Evolutionary conservation across 2,797 vertebrate species (phyloP).

Genomic region (Anas bernieri): DNA sequence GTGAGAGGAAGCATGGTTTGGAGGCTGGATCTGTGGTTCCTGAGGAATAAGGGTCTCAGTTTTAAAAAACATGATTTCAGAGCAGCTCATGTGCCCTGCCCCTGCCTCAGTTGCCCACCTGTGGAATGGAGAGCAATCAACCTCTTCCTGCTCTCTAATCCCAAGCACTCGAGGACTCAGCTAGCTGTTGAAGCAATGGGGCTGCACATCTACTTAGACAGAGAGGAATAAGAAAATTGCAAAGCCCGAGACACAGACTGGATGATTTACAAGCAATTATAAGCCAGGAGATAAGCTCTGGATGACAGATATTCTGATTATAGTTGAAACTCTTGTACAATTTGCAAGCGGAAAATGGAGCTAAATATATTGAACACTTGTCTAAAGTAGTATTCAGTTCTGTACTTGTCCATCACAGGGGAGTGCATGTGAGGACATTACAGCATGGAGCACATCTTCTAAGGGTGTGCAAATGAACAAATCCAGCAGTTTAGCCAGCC

Average conservation of each 20-base stretch:
- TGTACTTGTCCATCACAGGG: not conserved
- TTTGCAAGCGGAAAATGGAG: not conserved
- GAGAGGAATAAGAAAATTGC: not conserved
- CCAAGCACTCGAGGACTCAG: not conserved
- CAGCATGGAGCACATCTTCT: not conserved
- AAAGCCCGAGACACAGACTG: not conserved
- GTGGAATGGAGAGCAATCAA: not conserved
- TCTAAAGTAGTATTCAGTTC: not conserved
- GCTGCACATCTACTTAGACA: not conserved
- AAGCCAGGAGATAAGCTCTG: not conserved
- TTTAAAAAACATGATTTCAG: not conserved
- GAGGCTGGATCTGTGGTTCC: not conserved
- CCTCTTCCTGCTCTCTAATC: not conserved
- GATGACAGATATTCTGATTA: conserved; percentile 26
- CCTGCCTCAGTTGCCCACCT: not conserved
- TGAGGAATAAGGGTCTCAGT: not conserved
- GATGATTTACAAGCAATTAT: not conserved
- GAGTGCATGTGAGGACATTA: not conserved
- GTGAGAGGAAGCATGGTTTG: not conserved
- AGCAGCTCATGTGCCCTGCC: not conserved
- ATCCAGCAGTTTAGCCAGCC: not conserved
- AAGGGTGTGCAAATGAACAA: not conserved
- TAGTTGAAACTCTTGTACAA: not conserved
- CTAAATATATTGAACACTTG: not conserved
- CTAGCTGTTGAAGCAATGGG: not conserved